Evolutionary conservation across 2,888 invertebrate genomes (phyloP).

Genomic region (Koerneria pararmatus): DNA sequence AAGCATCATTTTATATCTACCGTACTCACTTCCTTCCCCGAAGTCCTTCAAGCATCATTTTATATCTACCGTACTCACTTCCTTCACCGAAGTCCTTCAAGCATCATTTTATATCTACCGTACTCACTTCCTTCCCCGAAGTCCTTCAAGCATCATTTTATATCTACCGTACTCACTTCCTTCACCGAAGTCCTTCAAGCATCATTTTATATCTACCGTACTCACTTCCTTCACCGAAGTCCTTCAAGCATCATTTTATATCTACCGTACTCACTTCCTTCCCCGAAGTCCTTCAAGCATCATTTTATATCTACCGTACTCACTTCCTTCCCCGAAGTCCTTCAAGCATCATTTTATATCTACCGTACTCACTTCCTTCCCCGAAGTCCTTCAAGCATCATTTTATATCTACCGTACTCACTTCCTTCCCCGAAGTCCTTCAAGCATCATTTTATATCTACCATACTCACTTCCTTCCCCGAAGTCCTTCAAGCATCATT

Average conservation of each 20-base stretch:
- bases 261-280: too few relatives aligned
- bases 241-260: too few relatives aligned
- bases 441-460: too few relatives aligned
- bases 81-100: too few relatives aligned
- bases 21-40: slow-evolving; percentile 19
- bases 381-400: slow-evolving; percentile 22
- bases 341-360: background rate
- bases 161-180: background rate
- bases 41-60: too few relatives aligned
- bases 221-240: slow-evolving; percentile 19
- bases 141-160: background rate
- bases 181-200: slow-evolving; percentile 26
- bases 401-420: slow-evolving; percentile 16
- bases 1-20: slow-evolving; percentile 21
- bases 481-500: background rate
- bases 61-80: too few relatives aligned
- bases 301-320: background rate
- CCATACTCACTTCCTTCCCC: too few relatives aligned
- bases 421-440: slow-evolving; percentile 20
- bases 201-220: slow-evolving; percentile 21
- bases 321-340: background rate
- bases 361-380: slow-evolving; percentile 23
- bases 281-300: background rate
- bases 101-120: background rate
- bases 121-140: background rate